phyloP scores from a whole-genome alignment of 1,140 invertebrate species.

The Camponotus pennsylvanicus region DNA sequence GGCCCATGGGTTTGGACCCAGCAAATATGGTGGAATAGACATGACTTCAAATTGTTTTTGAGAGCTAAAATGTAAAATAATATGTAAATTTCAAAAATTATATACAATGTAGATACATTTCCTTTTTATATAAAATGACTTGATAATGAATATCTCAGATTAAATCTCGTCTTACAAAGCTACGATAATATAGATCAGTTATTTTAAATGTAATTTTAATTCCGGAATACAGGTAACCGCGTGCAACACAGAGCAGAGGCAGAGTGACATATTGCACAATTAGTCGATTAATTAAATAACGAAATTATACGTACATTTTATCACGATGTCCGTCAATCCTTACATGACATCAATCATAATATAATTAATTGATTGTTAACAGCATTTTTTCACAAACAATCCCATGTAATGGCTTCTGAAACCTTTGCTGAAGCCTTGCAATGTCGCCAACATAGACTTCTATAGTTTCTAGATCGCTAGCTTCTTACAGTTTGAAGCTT shows the following conservation, averaged over 20 bases:
- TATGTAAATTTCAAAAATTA: not conserved
- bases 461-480: too few species aligned
- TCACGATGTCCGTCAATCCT: not conserved
- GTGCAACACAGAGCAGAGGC: too few species aligned
- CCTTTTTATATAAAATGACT: too few species aligned
- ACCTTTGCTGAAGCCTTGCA: too few species aligned
- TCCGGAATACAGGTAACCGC: not conserved
- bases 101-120: too few species aligned
- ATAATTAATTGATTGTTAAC: not conserved
- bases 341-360: not conserved
- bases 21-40: conserved; percentile 94
- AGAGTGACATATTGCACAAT: not conserved
- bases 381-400: not conserved
- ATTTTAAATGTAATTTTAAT: not conserved
- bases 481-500: too few species aligned
- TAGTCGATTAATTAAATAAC: not conserved
- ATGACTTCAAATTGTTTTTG: conserved; percentile 83
- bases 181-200: too few species aligned
- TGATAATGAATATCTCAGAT: too few species aligned
- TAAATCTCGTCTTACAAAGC: too few species aligned
- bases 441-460: too few species aligned
- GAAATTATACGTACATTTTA: not conserved
- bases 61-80: conserved; percentile 1
- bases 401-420: not conserved
- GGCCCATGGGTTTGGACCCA: conserved; percentile 94